Evolutionary conservation across 2,113 vertebrate species (phyloP).

Genomic region (Empidonax alnorum): DNA sequence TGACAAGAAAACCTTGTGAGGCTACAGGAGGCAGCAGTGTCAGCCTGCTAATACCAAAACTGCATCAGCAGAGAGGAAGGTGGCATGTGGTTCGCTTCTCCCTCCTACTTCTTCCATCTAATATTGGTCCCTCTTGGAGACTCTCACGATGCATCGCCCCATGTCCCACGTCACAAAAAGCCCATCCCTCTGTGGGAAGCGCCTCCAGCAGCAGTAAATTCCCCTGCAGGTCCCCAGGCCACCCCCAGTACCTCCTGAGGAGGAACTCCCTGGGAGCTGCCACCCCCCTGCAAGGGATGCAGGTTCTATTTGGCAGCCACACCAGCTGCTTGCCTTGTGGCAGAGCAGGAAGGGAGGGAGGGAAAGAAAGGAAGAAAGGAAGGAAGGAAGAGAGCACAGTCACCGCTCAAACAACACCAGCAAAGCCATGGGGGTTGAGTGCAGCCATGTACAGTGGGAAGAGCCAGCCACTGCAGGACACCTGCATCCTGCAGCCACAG

Average conservation of each 20-base stretch:
- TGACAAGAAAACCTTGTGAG: neutral
- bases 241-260: neutral
- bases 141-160: neutral
- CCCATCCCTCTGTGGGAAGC: neutral
- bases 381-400: neutral
- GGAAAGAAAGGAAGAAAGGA: neutral
- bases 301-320: neutral
- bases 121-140: neutral
- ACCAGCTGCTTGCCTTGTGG: neutral
- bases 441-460: neutral
- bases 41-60: neutral
- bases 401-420: neutral
- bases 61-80: neutral
- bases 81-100: fast-evolving
- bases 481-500: neutral
- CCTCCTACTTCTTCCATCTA: neutral
- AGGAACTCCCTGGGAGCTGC: neutral
- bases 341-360: neutral
- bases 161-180: fast-evolving
- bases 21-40: neutral
- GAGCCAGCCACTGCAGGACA: neutral
- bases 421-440: fast-evolving
- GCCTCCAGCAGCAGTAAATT: neutral
- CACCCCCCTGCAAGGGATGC: neutral
- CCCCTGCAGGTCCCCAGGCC: fast-evolving